These are phyloP conservation scores for Drosophila anomalata DNA, from an alignment of 2,888 invertebrate genomes.

Conservation along the genomic window DNA sequence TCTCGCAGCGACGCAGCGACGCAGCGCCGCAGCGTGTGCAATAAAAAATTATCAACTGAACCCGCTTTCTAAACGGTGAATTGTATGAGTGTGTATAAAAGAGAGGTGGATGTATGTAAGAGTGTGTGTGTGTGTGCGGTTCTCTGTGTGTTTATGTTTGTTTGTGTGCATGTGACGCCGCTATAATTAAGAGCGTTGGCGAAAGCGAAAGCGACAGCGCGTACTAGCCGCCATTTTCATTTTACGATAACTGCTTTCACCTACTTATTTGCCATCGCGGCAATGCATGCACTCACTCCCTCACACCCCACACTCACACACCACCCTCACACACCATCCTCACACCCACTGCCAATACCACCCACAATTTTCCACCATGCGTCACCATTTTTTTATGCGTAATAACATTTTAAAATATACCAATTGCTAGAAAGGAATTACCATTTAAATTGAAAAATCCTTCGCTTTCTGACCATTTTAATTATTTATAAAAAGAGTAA, in stretches of 20 bases:
- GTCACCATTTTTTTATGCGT: slow-evolving; percentile 1
- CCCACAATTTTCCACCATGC: slow-evolving; percentile 7
- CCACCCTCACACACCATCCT: background rate
- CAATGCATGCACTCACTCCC: slow-evolving; percentile 41
- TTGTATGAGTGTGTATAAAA: background rate
- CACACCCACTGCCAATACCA: slow-evolving; percentile 1
- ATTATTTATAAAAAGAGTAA: background rate
- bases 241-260: slow-evolving; percentile 80
- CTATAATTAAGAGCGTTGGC: slow-evolving; percentile 71
- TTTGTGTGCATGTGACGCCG: slow-evolving; percentile 67
- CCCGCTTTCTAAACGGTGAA: slow-evolving; percentile 1
- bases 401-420: slow-evolving; percentile 1
- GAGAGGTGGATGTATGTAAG: background rate
- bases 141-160: background rate
- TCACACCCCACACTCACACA: slow-evolving; percentile 1
- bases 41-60: slow-evolving; percentile 60
- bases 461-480: background rate
- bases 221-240: slow-evolving; percentile 78
- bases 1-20: slow-evolving; percentile 55
- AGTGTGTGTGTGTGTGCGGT: background rate
- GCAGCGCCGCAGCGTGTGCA: slow-evolving; percentile 68
- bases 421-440: background rate
- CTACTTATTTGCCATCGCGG: slow-evolving; percentile 63
- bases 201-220: slow-evolving; percentile 63
- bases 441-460: background rate